phyloP scores from a whole-genome alignment of 2,113 vertebrate species.

The Ceyx cyanopectus region DNA sequence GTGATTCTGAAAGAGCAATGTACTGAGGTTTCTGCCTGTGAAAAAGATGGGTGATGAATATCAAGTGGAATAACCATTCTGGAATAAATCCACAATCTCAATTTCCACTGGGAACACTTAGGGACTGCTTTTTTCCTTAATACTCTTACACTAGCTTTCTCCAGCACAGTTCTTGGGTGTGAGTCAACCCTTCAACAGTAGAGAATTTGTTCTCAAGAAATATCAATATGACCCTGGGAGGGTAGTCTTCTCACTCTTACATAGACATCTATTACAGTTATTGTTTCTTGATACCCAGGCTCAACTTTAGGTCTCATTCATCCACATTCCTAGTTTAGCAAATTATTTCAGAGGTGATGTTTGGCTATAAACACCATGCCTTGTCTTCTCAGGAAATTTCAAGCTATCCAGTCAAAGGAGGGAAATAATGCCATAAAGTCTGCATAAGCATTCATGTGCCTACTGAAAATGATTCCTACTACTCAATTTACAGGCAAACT shows the following conservation, averaged over 20 bases:
- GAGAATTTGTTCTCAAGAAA: not conserved
- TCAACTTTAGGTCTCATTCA: not conserved
- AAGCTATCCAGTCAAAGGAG: not conserved
- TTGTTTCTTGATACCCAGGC: not conserved
- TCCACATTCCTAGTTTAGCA: not conserved
- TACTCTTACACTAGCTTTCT: not conserved
- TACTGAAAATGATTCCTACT: not conserved
- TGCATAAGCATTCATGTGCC: not conserved
- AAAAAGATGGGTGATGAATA: not conserved
- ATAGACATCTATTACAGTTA: not conserved
- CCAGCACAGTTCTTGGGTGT: not conserved
- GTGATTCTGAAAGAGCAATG: not conserved
- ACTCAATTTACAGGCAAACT: not conserved
- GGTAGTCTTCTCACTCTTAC: not conserved
- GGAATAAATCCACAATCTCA: not conserved
- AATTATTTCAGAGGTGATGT: not conserved
- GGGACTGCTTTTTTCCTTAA: not conserved
- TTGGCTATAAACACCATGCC: not conserved
- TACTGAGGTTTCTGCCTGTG: not conserved
- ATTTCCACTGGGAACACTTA: not conserved
- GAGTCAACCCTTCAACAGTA: not conserved
- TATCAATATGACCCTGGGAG: not conserved
- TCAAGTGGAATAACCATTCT: not conserved
- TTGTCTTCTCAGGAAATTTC: not conserved
- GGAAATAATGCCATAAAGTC: not conserved